Conservation (phyloP, 2,888 invertebrate genomes). For the Heliconius cydno region DNA sequence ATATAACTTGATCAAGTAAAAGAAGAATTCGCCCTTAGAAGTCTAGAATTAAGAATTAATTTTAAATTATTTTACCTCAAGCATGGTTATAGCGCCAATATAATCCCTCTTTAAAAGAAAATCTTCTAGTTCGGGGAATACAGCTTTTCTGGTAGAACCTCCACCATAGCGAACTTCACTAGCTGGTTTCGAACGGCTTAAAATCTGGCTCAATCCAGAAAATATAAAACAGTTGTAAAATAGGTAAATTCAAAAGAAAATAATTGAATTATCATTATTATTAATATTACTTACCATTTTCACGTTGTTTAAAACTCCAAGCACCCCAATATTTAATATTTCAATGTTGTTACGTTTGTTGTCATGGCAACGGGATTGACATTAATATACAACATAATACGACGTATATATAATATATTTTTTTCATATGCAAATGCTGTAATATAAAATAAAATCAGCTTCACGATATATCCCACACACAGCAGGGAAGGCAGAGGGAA, state of each 20-base stretch:
- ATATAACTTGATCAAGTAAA: too few species aligned
- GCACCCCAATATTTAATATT: background rate
- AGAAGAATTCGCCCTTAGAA: too few species aligned
- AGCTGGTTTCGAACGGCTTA: conserved; percentile 92
- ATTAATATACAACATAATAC: background rate
- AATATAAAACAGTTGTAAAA: background rate
- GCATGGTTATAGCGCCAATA: conserved; percentile 94
- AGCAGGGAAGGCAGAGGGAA: too few species aligned
- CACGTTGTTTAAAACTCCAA: background rate
- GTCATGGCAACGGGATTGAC: conserved; percentile 23
- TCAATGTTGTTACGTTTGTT: conserved; percentile 7
- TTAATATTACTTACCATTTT: conserved; percentile 9
- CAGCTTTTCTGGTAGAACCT: conserved; percentile 77
- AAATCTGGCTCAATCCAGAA: conserved; percentile 81
- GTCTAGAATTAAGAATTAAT: background rate
- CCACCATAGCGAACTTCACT: conserved; percentile 71
- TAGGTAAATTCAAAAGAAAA: background rate
- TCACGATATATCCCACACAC: too few species aligned
- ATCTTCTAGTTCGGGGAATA: conserved; percentile 93
- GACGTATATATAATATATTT: too few species aligned
- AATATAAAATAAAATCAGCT: too few species aligned
- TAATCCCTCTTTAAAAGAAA: conserved; percentile 96
- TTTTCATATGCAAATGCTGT: too few species aligned
- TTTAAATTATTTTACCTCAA: conserved; percentile 87
- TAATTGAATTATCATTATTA: background rate